Evolutionary conservation across 2,888 invertebrate genomes (phyloP), one percentile per base, ranked within the genome.

Genomic region (Xestoiulus laeticollis): DNA sequence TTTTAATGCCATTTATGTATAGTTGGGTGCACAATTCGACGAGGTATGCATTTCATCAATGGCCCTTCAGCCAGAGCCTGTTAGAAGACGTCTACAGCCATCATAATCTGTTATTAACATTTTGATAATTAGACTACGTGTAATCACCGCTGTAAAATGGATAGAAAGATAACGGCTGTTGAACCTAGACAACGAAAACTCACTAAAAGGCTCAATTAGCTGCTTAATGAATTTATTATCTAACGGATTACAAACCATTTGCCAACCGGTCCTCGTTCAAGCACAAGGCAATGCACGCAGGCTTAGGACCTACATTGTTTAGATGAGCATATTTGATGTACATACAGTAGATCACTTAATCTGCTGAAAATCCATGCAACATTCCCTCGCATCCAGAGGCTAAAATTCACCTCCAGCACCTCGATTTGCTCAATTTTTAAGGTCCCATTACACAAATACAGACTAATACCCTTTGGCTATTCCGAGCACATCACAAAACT

Each of bases 361-460:
- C 68, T 68, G 68, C 68, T 26, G 26, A 68, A 68, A 68, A 68
- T 68, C 68, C 68, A 68, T 68, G 10, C 68, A 68, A 26, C 68
- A 68, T 68, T 68, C 68, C 68, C 68, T 68, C 68, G 68, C 68
- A 68, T 68, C 68, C 68, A 68, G 68, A 68, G 68, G 68, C 68
- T 68, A 33, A 33, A 84, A 84, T 43, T 84, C 43, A 84, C 84
- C 43, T 43, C 84, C 84, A 84, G 84, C 84, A 43, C 33, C 43
- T 84, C 84, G 84, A 43, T 84, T 84, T 84, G 84, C 43, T 84
- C 84, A 84, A 84, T 33, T 33, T 84, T 84, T 43, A 84, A 84
- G 84, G 33, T 84, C 84, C 43, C 84, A 84, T 84, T 84, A 84
- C 84, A 84, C 43, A 84, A 84, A 84, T 84, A 84, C 84, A 84